Percentiles rank a stretch among this genome's conserved stretches.
phyloP scores from a whole-genome alignment of 2,113 vertebrate species.

The Sus scrofa region T2T-Sscrofa CM000826.6:138464001-138464500 shows the following conservation, averaged over 20 bases:
- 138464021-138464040: slow-evolving; percentile 57
- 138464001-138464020: slow-evolving; percentile 79
- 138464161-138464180: background rate
- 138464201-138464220: too few relatives aligned
- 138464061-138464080: slow-evolving; percentile 77
- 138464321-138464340: background rate
- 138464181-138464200: slow-evolving; percentile 62
- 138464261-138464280: background rate
- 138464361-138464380: background rate
- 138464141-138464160: background rate
- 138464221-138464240: background rate
- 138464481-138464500: background rate
- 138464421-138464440: background rate
- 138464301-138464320: background rate
- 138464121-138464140: slow-evolving; percentile 57
- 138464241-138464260: background rate
- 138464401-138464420: background rate
- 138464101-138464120: slow-evolving; percentile 47
- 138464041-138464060: slow-evolving; percentile 71
- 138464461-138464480: background rate
- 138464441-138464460: background rate
- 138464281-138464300: background rate
- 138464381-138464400: background rate
- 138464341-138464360: background rate
- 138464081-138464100: slow-evolving; percentile 75